Conservation (phyloP, 2,888 invertebrate genomes). For the Acronicta alni region DNA sequence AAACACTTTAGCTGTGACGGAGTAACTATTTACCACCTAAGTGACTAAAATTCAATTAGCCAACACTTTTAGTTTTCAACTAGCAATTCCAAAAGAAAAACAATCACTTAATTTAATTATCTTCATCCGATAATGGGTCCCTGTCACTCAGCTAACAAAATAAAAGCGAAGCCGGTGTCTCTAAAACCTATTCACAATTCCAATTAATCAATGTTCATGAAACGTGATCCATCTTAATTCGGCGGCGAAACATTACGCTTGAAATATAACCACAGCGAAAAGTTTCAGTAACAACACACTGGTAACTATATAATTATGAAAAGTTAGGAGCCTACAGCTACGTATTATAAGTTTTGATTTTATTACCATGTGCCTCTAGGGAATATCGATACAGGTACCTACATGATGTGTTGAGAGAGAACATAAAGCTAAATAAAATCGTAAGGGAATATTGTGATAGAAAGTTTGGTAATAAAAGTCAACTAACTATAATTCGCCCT, state of each 20-base stretch:
- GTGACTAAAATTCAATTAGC: conserved; percentile 19
- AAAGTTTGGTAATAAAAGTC: conserved; percentile 16
- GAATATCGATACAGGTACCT: conserved; percentile 23
- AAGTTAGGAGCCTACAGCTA: conserved; percentile 1
- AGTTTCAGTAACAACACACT: conserved; percentile 23
- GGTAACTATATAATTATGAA: conserved; percentile 7
- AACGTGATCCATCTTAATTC: conserved; percentile 38
- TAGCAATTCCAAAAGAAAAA: conserved; percentile 23
- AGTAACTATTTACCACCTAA: conserved; percentile 5
- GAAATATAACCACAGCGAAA: conserved; percentile 28
- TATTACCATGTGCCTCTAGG: conserved; percentile 12
- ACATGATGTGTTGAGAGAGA: conserved; percentile 8
- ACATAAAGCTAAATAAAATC: conserved; percentile 40
- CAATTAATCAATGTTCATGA: conserved; percentile 49
- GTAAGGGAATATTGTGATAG: conserved; percentile 11
- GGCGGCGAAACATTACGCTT: conserved; percentile 22
- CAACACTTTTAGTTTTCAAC: not conserved
- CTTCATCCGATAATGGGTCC: conserved; percentile 7
- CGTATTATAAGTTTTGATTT: conserved; percentile 27
- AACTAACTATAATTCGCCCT: conserved; percentile 8
- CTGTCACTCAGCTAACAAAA: conserved; percentile 10
- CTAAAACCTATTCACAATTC: conserved; percentile 32
- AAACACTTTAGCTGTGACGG: conserved; percentile 9
- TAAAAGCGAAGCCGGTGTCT: conserved; percentile 29
- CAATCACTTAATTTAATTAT: conserved; percentile 27